These are phyloP conservation scores for Agonopterix alstromeriana DNA, from an alignment of 2,888 invertebrate genomes.

Conservation along the genomic window DNA sequence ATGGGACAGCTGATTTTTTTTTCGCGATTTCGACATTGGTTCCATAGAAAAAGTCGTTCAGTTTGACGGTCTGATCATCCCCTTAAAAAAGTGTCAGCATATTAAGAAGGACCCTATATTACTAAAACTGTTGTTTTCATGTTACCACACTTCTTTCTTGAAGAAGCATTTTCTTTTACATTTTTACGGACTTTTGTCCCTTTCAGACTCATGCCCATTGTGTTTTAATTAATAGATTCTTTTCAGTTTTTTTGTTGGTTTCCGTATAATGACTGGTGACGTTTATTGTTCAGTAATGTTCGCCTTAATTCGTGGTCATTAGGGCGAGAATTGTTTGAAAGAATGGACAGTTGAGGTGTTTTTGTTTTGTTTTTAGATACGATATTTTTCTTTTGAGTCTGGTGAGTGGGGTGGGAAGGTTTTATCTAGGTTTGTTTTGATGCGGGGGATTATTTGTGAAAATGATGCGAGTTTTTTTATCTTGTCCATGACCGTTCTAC, in stretches of 20 bases:
- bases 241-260: slow-evolving; percentile 30
- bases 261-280: slow-evolving; percentile 21
- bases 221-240: slow-evolving; percentile 58
- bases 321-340: slow-evolving; percentile 10
- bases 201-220: slow-evolving; percentile 33
- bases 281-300: slow-evolving; percentile 18
- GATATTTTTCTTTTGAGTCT: slow-evolving; percentile 3
- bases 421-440: not conserved
- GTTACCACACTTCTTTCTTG: not conserved
- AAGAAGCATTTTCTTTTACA: slow-evolving; percentile 10
- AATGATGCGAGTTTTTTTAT: too few relatives aligned
- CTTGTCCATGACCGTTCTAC: too few relatives aligned
- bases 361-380: not conserved
- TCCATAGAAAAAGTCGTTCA: too few relatives aligned
- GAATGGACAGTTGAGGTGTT: slow-evolving; percentile 3
- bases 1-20: too few relatives aligned
- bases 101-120: too few relatives aligned
- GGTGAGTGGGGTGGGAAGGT: not conserved
- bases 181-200: slow-evolving; percentile 31
- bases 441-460: not conserved
- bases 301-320: slow-evolving; percentile 4
- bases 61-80: too few relatives aligned
- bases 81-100: too few relatives aligned
- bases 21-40: too few relatives aligned
- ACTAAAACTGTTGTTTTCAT: not conserved